A percentile compares a stretch with the other conserved stretches of the same genome.
Conservation (phyloP, 2,113 vertebrate genomes). For the Sarotherodon lohbergeri region DNA sequence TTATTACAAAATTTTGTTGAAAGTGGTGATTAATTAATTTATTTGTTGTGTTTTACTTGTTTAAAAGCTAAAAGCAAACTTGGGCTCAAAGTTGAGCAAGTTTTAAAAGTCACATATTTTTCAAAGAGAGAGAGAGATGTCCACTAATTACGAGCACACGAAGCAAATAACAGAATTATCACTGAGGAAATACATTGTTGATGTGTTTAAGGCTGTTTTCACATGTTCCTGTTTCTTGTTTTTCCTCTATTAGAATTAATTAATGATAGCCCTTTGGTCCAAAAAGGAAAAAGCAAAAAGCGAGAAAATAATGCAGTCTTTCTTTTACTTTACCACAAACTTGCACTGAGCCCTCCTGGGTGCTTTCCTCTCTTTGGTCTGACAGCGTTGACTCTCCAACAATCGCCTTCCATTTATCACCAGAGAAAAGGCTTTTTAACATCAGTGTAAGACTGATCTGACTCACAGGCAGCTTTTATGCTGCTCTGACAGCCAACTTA, state of each 20-base stretch:
- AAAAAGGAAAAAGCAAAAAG: not conserved
- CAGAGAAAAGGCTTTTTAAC: slow-evolving; percentile 17
- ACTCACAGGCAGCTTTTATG: not conserved
- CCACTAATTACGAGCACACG: not conserved
- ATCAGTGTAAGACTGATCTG: not conserved
- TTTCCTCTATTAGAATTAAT: not conserved
- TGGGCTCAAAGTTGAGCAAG: not conserved
- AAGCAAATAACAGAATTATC: not conserved
- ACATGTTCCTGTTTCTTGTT: not conserved
- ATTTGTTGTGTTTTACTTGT: not conserved
- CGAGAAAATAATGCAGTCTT: not conserved
- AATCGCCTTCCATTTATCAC: slow-evolving; percentile 19
- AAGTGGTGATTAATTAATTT: not conserved
- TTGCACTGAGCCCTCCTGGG: not conserved
- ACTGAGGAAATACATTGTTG: not conserved
- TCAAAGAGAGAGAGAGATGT: not conserved
- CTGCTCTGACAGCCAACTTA: not conserved
- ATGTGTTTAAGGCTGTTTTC: not conserved
- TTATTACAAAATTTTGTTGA: not conserved
- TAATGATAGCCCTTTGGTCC: not conserved
- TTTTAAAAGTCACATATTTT: not conserved
- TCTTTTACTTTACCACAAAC: not conserved
- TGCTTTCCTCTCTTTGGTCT: not conserved
- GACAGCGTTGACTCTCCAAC: slow-evolving; percentile 4
- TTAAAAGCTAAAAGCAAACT: not conserved